A percentile compares a stretch with the other conserved stretches of the same genome.
Evolutionary conservation across 2,797 vertebrate genomes (phyloP).

Genomic region (Muraenolepis orangiensis): DNA sequence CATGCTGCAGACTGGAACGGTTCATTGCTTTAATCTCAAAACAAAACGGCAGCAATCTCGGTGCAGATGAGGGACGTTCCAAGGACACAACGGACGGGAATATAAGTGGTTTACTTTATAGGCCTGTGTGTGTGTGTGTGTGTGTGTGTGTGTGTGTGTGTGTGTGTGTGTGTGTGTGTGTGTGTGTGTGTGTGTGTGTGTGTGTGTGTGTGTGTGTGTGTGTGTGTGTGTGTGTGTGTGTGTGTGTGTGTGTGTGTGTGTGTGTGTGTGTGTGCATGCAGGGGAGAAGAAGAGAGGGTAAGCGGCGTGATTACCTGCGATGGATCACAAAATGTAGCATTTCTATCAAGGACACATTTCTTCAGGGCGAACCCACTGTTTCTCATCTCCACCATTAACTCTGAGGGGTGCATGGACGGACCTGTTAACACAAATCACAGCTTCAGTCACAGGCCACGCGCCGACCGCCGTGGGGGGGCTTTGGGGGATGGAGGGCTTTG

Average conservation of each 20-base stretch:
- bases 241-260: conserved; percentile 20
- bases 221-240: conserved; percentile 20
- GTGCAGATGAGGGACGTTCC: conserved; percentile 62
- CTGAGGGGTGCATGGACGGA: conserved; percentile 99
- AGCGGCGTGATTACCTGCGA: conserved; percentile 89
- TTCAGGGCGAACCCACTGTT: conserved; percentile 99
- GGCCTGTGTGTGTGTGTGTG: conserved; percentile 19
- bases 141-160: not conserved
- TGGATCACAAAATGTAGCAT: conserved; percentile 93
- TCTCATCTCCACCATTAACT: conserved; percentile 99
- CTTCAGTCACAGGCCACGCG: conserved; percentile 85
- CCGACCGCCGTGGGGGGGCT: too few species aligned
- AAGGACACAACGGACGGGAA: conserved; percentile 54
- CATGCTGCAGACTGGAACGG: conserved; percentile 25
- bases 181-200: conserved; percentile 21
- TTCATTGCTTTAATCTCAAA: conserved; percentile 36
- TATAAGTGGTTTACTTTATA: conserved; percentile 25
- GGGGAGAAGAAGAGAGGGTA: conserved; percentile 35
- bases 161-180: conserved; percentile 1
- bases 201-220: conserved; percentile 3
- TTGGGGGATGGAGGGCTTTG: too few species aligned
- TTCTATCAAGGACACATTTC: conserved; percentile 98
- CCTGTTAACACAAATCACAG: conserved; percentile 98
- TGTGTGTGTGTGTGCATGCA: conserved; percentile 22
- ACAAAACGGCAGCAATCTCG: conserved; percentile 74